Conservation (phyloP, 1,140 invertebrate genomes). For the Dinoponera quadriceps region DNA sequence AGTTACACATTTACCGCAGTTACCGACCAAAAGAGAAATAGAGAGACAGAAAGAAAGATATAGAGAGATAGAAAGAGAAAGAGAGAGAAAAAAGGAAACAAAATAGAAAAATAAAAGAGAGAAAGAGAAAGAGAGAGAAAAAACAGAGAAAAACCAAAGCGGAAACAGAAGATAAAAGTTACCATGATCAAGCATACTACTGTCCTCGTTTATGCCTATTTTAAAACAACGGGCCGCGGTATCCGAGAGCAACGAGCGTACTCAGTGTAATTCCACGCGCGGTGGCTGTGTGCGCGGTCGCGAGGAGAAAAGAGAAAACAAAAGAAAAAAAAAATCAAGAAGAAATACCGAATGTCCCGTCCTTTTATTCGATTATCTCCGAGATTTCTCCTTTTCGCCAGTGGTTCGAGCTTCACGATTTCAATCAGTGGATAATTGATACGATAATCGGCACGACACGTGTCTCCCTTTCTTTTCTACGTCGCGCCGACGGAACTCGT, state of each 20-base stretch:
- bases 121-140: too few relatives aligned
- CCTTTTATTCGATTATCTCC: slow-evolving; percentile 48
- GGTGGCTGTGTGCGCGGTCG: slow-evolving; percentile 59
- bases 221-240: slow-evolving; percentile 62
- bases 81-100: neutral
- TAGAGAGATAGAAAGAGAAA: neutral
- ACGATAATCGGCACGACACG: slow-evolving; percentile 2
- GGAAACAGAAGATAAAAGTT: slow-evolving; percentile 44
- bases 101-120: slow-evolving; percentile 18
- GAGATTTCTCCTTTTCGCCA: slow-evolving; percentile 29
- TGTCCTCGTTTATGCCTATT: slow-evolving; percentile 73
- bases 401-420: slow-evolving; percentile 17
- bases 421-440: slow-evolving; percentile 9
- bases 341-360: slow-evolving; percentile 1
- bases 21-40: slow-evolving; percentile 72
- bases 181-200: slow-evolving; percentile 58
- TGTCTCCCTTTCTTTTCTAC: slow-evolving; percentile 8
- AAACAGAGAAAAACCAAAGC: neutral
- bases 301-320: slow-evolving; percentile 18
- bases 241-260: slow-evolving; percentile 63
- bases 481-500: too few relatives aligned
- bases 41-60: slow-evolving; percentile 17
- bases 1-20: slow-evolving; percentile 72
- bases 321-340: neutral
- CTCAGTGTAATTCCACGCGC: slow-evolving; percentile 65